These are phyloP conservation scores for Fragum sueziense DNA, from an alignment of 2,888 invertebrate genomes.

Conservation along the genomic window DNA sequence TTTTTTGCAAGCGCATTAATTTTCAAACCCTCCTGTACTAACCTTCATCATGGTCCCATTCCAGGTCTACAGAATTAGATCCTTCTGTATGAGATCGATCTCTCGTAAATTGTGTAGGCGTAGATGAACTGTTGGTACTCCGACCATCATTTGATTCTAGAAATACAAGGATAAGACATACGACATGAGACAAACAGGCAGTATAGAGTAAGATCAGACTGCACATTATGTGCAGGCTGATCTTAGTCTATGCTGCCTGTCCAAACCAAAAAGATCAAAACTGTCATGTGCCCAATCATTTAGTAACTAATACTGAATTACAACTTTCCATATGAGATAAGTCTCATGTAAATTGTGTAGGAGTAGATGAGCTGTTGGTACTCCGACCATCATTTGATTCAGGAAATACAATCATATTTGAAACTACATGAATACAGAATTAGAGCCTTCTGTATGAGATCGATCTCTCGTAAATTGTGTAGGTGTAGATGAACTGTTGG, in stretches of 20 bases:
- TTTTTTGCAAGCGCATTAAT: too few species aligned
- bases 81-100: constrained; percentile 79
- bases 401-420: constrained; percentile 15
- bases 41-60: constrained; percentile 82
- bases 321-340: constrained; percentile 79
- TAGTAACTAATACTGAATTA: constrained; percentile 72
- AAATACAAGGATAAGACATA: not conserved
- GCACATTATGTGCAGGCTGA: too few species aligned
- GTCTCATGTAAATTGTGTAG: constrained; percentile 72
- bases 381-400: constrained; percentile 74
- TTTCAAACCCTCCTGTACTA: too few species aligned
- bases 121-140: constrained; percentile 73
- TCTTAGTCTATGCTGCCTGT: too few species aligned
- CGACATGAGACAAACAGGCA: too few species aligned
- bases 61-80: constrained; percentile 79
- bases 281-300: too few species aligned
- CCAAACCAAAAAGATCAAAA: too few species aligned
- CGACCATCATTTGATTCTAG: constrained; percentile 73
- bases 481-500: constrained; percentile 71
- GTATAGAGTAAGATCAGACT: too few species aligned
- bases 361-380: constrained; percentile 71
- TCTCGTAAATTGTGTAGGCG: constrained; percentile 69
- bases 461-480: constrained; percentile 72
- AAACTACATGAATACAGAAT: constrained; percentile 79
- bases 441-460: constrained; percentile 78